phyloP scores from a whole-genome alignment of 2,113 vertebrate genomes.

The Trogon surrucura region DNA sequence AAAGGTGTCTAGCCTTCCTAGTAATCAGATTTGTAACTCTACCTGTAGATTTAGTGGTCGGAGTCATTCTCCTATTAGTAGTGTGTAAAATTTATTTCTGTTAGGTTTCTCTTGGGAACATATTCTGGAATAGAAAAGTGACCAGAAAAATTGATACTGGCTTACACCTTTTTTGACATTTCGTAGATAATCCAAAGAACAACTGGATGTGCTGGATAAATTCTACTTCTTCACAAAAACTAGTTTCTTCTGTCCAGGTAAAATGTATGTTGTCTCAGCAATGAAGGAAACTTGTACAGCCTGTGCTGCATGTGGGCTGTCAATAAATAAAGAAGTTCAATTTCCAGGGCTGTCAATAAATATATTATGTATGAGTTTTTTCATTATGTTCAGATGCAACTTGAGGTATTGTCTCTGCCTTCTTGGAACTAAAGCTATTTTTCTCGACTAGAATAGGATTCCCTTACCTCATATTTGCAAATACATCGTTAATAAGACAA shows the following conservation, averaged over 20 bases:
- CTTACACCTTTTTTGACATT: background rate
- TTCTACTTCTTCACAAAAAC: background rate
- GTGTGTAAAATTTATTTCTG: background rate
- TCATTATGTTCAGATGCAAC: conserved; percentile 67
- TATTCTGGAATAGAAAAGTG: background rate
- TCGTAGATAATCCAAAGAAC: background rate
- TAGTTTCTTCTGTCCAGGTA: background rate
- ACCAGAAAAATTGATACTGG: background rate
- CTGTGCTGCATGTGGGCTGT: conserved; percentile 9
- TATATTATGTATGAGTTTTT: conserved; percentile 74
- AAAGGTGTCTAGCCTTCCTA: background rate
- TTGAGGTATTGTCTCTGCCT: conserved; percentile 5
- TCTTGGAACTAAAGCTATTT: conserved; percentile 25
- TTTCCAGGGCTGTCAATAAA: conserved; percentile 7
- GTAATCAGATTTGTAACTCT: background rate
- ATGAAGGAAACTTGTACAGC: background rate
- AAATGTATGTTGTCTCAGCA: conserved; percentile 3
- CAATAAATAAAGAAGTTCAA: conserved; percentile 54
- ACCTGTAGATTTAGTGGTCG: background rate
- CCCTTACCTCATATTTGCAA: conserved; percentile 22
- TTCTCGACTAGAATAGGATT: background rate
- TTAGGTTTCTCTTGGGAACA: background rate
- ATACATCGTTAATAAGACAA: conserved; percentile 37
- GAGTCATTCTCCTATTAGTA: background rate
- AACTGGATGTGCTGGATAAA: background rate